A percentile compares a stretch with the other conserved stretches of the same genome.
Evolutionary conservation across 2,113 vertebrate genomes (phyloP).

Genomic region (Notarius quadriscutis): DNA sequence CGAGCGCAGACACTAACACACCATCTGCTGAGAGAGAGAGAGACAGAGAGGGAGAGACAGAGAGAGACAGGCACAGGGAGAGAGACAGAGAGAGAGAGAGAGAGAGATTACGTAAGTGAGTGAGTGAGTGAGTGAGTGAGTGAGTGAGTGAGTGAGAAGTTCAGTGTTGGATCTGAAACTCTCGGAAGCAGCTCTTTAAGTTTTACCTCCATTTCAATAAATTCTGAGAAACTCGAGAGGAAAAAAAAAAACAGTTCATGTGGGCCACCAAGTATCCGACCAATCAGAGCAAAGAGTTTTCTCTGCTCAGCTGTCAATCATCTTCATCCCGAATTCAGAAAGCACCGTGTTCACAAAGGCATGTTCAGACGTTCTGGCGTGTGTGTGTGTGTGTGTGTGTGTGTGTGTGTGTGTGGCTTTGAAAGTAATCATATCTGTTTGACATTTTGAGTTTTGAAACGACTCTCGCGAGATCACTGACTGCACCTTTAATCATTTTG

Average conservation of each 20-base stretch:
- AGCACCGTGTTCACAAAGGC: neutral
- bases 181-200: neutral
- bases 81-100: neutral
- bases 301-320: neutral
- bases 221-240: neutral
- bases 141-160: neutral
- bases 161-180: neutral
- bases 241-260: neutral
- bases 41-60: neutral
- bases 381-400: neutral
- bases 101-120: neutral
- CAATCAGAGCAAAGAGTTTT: neutral
- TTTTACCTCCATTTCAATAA: neutral
- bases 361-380: neutral
- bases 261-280: neutral
- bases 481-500: neutral
- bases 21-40: constrained; percentile 72
- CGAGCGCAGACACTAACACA: constrained; percentile 65
- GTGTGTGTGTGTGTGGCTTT: neutral
- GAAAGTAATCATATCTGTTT: neutral
- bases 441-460: neutral
- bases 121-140: neutral
- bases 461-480: neutral
- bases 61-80: too few relatives aligned
- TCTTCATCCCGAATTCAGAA: neutral